Base-by-base conservation (phyloP, 1,140 invertebrate genomes). In the Bathynomus jamesi region DNA sequence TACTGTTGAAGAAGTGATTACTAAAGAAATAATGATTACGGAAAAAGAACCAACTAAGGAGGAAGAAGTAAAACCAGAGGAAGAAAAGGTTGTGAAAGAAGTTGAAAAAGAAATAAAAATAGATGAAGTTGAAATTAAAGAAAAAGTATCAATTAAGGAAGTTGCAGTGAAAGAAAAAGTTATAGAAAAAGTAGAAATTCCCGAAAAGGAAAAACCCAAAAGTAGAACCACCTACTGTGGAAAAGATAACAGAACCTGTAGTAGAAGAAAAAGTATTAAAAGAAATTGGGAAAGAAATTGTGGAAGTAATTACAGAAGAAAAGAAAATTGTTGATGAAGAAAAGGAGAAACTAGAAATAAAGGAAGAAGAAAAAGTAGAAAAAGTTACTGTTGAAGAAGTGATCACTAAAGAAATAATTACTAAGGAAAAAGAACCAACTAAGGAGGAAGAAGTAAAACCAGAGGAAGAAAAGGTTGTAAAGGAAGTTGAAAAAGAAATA, bases 361-460 rank as follows among this genome's bases (percentile, higher is more conserved):
- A 17, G 29, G 63, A 30, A 53, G 24, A 5, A 30, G 30, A 46
- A 60, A 32, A 17, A 46, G 46, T 27, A 67, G 63, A 46, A 32
- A 71, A 67, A 65, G 28, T 63, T 30, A 28, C 27, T n/a, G n/a
- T n/a, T n/a, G 46, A 40, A 67, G 63, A 46, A 32, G 67, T 60
- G 61, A 28, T 63, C 25, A 28, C 27, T n/a, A 53, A 28, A 30
- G 46, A 40, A 65, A 46, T 27, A 46, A 46, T 29, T 60, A 25
- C 10, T 27, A 30, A 27, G 21, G 40, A 3, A 53, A 53, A 53
- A 21, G 40, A 53, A 53, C 11, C 13, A 53, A 1, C 21, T 53
- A 1, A 53, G 21, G 40, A 53, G 21, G 1, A 2, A 53, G 21
- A 5, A 53, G 40, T 1, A 17, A 53, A 53, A 53, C 40, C 40